Evolutionary conservation across 2,113 vertebrate species (phyloP).

Genomic region (Calyptommatus sinebrachiatus): DNA sequence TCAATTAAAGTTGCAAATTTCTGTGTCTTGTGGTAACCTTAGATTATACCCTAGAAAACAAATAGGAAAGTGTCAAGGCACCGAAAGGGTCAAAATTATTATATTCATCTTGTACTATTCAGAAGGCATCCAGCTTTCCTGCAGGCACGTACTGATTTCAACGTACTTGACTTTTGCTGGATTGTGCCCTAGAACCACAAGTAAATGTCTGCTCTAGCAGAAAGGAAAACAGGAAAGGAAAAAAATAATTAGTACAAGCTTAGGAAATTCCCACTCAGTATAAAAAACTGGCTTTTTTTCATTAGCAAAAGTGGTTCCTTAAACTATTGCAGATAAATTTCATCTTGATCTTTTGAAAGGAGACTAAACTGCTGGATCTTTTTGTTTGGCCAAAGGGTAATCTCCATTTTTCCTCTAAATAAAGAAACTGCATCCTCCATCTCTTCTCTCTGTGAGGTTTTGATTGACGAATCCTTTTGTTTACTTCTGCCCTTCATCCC

Average conservation of each 20-base stretch:
- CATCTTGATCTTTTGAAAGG: background rate
- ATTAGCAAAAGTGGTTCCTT: background rate
- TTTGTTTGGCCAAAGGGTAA: background rate
- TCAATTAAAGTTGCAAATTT: no score
- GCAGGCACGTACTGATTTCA: background rate
- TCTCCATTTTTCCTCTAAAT: background rate
- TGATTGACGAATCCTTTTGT: no score
- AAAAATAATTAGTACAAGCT: background rate
- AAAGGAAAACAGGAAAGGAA: slow-evolving; percentile 1
- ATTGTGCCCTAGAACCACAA: background rate
- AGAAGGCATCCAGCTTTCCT: background rate
- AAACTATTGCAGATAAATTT: background rate
- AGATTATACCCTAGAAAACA: no score
- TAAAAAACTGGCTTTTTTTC: background rate
- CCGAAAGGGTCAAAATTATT: no score
- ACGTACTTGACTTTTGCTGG: background rate
- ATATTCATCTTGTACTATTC: background rate
- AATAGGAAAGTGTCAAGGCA: no score
- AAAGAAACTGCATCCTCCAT: no score
- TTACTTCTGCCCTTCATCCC: no score
- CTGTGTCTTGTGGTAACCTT: no score
- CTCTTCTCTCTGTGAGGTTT: no score
- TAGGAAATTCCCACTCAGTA: background rate
- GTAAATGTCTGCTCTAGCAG: background rate
- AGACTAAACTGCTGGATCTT: background rate